These are phyloP conservation scores for Aleiodes alternator DNA, from an alignment of 2,888 invertebrate species.

Conservation along the genomic window DNA sequence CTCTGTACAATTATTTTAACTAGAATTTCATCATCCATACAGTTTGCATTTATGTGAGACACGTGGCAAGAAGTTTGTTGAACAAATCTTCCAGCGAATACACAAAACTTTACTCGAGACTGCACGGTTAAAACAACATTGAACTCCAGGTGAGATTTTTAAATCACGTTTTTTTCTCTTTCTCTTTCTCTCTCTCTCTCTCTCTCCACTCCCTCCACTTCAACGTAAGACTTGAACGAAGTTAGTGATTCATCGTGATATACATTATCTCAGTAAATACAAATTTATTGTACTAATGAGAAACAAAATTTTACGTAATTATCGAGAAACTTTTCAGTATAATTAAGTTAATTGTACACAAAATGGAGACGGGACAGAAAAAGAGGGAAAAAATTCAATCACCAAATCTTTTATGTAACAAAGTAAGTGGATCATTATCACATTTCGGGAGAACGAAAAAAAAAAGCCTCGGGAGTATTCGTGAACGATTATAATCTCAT, in stretches of 20 bases:
- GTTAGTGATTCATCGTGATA: no score
- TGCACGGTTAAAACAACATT: constrained; percentile 38
- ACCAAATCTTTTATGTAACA: constrained; percentile 19
- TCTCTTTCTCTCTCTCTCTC: no score
- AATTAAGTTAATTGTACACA: no score
- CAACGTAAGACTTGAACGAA: no score
- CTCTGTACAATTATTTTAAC: no score
- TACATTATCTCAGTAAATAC: no score
- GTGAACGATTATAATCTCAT: constrained; percentile 28
- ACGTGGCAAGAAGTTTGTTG: constrained; percentile 45
- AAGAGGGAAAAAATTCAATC: constrained; percentile 27
- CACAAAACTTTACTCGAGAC: constrained; percentile 43
- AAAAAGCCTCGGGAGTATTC: constrained; percentile 24
- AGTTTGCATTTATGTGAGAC: neutral
- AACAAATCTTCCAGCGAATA: constrained; percentile 52
- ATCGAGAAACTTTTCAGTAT: no score
- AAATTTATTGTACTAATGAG: no score
- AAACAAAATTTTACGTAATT: no score
- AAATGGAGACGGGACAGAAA: neutral
- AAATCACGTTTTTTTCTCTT: no score
- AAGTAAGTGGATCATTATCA: constrained; percentile 36
- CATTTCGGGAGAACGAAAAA: constrained; percentile 15
- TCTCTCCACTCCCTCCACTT: no score
- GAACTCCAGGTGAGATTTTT: constrained; percentile 26
- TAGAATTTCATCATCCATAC: no score